Evolutionary conservation across 2,888 invertebrate species (phyloP).

Genomic region (Lepidochitona cinerea): DNA sequence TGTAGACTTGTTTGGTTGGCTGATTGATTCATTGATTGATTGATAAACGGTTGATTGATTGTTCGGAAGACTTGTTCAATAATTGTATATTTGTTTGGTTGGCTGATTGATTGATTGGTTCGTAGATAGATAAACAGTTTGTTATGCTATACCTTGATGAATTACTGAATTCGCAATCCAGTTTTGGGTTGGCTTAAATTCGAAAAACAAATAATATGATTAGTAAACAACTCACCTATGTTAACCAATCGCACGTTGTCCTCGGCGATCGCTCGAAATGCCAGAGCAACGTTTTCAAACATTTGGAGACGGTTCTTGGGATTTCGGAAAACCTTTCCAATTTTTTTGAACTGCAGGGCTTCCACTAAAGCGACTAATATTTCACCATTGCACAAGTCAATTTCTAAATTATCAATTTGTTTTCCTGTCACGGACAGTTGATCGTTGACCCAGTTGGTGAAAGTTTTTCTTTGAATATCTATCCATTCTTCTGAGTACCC

Average conservation of each 20-base stretch:
- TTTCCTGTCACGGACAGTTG: slow-evolving; percentile 66
- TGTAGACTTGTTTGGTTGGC: no score
- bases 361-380: slow-evolving; percentile 92
- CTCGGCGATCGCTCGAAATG: slow-evolving; percentile 92
- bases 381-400: slow-evolving; percentile 93
- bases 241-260: slow-evolving; percentile 98
- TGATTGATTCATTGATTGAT: no score
- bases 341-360: slow-evolving; percentile 82
- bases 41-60: no score
- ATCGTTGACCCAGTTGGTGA: slow-evolving; percentile 98
- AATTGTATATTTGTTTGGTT: no score
- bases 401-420: slow-evolving; percentile 86
- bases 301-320: slow-evolving; percentile 96
- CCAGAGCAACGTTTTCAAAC: slow-evolving; percentile 95
- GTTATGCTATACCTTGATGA: no score
- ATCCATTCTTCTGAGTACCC: slow-evolving; percentile 82
- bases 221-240: slow-evolving; percentile 80
- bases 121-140: no score
- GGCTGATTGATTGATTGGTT: no score
- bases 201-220: no score
- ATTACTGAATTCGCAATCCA: no score
- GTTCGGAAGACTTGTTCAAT: no score
- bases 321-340: slow-evolving; percentile 76
- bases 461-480: slow-evolving; percentile 78
- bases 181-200: no score